Evolutionary conservation across 2,113 vertebrate genomes (phyloP), one percentile per base, ranked within the genome.

Genomic region (Serinus canaria): DNA sequence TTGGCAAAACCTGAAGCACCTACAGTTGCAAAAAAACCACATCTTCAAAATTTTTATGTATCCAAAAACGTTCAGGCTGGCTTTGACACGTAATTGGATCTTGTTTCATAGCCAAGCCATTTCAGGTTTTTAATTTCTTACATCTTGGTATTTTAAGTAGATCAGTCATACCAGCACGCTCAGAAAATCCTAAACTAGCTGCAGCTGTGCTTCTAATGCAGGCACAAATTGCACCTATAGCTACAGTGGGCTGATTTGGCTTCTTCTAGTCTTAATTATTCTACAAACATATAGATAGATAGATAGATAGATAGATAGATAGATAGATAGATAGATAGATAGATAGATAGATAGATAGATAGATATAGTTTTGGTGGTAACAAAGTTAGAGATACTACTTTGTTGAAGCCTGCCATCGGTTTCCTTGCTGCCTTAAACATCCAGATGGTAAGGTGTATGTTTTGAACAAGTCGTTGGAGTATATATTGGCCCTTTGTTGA

Each of bases 121-220:
- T 88, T 84, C n/a, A 75, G 23, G 52, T 86, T 88, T 89, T 68
- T 81, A 18, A 78, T 81, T 92, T 91, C 76, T 93, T 94, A n/a
- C 23, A 63, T 78, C 64, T 89, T 64, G 46, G 47, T 70, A 67
- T 81, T 89, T 41, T 81, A 84, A 84, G 86, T 67, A 81, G 80
- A 84, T 94, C 73, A 68, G 80, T 73, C 80, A 64, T 67, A 89
- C 53, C 44, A 81, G 56, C 73, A 67, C 4, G 11, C 33, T 68
- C 49, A 21, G 52, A 94, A 94, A 87, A 75, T 72, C 56, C 56
- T 83, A 82, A 89, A 77, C 55, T 53, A 81, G 55, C 60, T 75
- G 64, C 74, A 90, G 44, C 50, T 72, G 33, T 43, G 46, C 60
- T 81, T 90, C 41, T 78, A 50, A 52, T 63, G 62, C 53, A 89